These are phyloP conservation scores for Hippotragus niger DNA, from an alignment of 2,113 vertebrate species.

Conservation along the genomic window DNA sequence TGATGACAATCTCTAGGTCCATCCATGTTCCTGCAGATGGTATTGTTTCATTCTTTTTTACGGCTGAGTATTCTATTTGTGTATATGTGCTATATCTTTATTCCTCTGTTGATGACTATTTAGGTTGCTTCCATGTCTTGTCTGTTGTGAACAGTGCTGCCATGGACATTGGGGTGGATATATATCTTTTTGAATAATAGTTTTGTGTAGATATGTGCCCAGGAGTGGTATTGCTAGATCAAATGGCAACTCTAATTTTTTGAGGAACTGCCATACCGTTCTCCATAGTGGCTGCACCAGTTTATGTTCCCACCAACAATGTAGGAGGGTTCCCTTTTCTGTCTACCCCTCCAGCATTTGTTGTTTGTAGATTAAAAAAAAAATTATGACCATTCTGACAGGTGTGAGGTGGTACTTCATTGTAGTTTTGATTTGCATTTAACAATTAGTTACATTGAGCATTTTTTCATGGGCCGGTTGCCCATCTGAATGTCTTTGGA, in stretches of 20 bases:
- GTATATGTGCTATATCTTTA: not conserved
- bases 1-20: not conserved
- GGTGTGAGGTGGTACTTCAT: not conserved
- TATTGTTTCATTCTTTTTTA: not conserved
- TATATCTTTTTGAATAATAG: not conserved
- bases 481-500: not conserved
- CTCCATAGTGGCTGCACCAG: not conserved
- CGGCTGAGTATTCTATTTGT: not conserved
- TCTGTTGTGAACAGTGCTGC: not conserved
- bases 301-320: not conserved
- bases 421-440: not conserved
- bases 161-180: not conserved
- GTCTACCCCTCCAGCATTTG: not conserved
- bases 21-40: not conserved
- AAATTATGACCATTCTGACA: not conserved
- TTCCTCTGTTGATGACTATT: not conserved
- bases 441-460: not conserved
- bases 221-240: not conserved
- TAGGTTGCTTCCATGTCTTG: not conserved
- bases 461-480: not conserved
- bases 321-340: not conserved
- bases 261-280: not conserved
- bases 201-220: not conserved
- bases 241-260: not conserved
- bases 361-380: not conserved